Percentiles rank a stretch among this genome's conserved stretches.
Conservation (phyloP, 2,888 invertebrate species). For the Polydesmus complanatus region DNA sequence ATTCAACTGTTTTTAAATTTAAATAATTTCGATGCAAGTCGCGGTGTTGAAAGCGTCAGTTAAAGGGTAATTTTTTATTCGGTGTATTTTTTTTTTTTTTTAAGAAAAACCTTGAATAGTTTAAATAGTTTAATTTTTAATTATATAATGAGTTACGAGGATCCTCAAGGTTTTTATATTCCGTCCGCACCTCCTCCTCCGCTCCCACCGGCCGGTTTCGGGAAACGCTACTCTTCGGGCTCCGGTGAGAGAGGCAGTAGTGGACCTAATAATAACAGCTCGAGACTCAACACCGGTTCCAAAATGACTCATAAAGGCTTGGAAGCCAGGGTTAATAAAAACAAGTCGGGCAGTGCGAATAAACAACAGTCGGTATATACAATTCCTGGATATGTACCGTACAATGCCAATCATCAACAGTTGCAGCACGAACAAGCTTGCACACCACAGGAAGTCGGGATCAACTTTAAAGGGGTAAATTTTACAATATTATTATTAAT, state of each 20-base stretch:
- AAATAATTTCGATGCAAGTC: no score
- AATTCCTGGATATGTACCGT: background rate
- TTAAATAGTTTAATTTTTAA: no score
- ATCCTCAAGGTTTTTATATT: background rate
- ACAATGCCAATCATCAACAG: background rate
- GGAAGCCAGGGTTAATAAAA: background rate
- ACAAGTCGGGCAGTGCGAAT: background rate
- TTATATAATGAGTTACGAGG: background rate
- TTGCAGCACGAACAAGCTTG: background rate
- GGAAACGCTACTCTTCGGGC: background rate
- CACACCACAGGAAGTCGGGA: background rate
- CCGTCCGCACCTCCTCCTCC: background rate
- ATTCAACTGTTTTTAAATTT: no score
- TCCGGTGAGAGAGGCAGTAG: no score
- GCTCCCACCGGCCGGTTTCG: background rate
- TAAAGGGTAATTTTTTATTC: no score
- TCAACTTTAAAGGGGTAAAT: background rate
- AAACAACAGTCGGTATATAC: background rate
- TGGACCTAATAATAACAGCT: no score
- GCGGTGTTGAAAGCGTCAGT: no score
- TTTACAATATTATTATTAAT: background rate
- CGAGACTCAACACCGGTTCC: background rate
- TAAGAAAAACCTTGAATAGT: no score
- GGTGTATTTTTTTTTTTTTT: no score
- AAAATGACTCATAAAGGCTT: background rate